Percentiles rank a stretch among this genome's conserved stretches.
Conservation (phyloP, 2,113 vertebrate genomes). For the Epinephelus lanceolatus region DNA sequence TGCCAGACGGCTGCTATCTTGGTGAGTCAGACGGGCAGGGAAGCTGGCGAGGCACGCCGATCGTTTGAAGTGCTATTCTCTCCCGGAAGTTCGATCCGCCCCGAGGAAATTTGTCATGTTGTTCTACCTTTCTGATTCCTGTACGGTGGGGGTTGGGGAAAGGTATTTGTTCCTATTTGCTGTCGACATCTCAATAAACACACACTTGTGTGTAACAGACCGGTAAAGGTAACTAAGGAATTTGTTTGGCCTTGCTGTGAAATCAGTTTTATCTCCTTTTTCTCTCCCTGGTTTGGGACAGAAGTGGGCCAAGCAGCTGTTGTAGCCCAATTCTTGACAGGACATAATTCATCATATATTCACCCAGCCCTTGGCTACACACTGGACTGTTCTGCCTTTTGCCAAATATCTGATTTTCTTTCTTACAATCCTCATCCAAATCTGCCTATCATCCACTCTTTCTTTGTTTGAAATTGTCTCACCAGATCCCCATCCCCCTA, state of each 20-base stretch:
- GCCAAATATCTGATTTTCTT: conserved; percentile 2
- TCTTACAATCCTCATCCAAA: background rate
- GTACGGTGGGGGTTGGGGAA: conserved; percentile 16
- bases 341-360: conserved; percentile 43
- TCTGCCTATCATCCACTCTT: conserved; percentile 4
- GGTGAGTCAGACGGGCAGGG: conserved; percentile 57
- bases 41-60: conserved; percentile 38
- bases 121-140: conserved; percentile 70
- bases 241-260: conserved; percentile 57
- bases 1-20: conserved; percentile 71
- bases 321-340: conserved; percentile 29
- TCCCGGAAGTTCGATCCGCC: conserved; percentile 66
- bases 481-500: background rate
- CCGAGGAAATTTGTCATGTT: conserved; percentile 72
- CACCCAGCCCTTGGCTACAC: background rate
- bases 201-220: conserved; percentile 46
- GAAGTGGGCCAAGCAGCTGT: conserved; percentile 52
- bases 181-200: conserved; percentile 52
- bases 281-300: conserved; percentile 5
- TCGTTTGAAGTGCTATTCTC: conserved; percentile 67
- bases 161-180: conserved; percentile 74
- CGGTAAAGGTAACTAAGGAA: conserved; percentile 58
- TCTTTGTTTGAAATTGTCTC: background rate
- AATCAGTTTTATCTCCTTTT: conserved; percentile 9
- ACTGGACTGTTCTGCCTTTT: conserved; percentile 4